Base-by-base conservation (phyloP, 2,888 invertebrate genomes). In the Mechanitis mazaeus region DNA sequence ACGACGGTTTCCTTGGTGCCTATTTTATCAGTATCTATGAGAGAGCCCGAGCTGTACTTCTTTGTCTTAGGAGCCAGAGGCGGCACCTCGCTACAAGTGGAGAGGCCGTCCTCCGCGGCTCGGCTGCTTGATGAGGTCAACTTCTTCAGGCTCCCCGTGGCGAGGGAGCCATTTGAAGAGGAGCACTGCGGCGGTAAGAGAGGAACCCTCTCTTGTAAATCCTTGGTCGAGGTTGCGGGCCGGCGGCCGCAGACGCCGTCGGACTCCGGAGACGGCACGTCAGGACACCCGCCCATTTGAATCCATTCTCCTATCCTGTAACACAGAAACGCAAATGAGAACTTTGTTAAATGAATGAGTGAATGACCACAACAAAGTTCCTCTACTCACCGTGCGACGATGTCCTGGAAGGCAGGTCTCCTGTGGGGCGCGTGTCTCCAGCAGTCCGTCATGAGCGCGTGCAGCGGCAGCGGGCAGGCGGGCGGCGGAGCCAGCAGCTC, bases 401-500 rank as follows among this genome's bases (percentile, higher is more conserved):
- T 95, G 81, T 98, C 98, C 35, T 95, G 93, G 83, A 99, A 99
- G 72, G 95, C 94, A 0, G 99, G 99, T 72, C 99, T 91, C 42
- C 97, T 91, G 64, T 95, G 94, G 0, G 98, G 96, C 70, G 95
- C 94, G 81, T 99, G 98, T 74, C 96, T 96, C 99, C 99, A 99
- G 79, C 99, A 99, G 83, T 99, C 99, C 63, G 97, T 95, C 98
- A 99, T 99, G 61, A 99, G 91, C 5, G 95, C 93, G 87, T 98
- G 98, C 2, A 98, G 95, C 70, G 95, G 93, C 33, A 96, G 93
- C 0, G 99, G 98, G 78, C 98, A 98, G 68, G 94, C 95, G 66
- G 96, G 95, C 0, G 99, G 99, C 75, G 97, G 95, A 0, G 97
- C 95, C 64, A 99, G 91, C 45, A 99, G 89, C 83, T 98, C 97